These are phyloP conservation scores for Lophotriccus pileatus DNA, from an alignment of 2,797 vertebrate species.

Conservation along the genomic window DNA sequence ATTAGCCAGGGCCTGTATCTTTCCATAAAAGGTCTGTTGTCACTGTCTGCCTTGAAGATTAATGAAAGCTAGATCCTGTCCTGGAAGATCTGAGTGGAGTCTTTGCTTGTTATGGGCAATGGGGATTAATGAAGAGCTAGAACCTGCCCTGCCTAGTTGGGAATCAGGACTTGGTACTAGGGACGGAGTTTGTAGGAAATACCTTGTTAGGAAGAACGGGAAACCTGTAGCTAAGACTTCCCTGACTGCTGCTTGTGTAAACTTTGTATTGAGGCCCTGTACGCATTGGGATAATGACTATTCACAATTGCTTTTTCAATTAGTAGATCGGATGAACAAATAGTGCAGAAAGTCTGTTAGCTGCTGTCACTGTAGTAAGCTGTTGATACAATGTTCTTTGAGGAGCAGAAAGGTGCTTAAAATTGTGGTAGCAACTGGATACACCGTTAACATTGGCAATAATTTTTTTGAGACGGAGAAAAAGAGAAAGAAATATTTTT, in stretches of 20 bases:
- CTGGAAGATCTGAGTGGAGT: neutral
- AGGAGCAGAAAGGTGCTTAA: neutral
- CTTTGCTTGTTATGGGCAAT: neutral
- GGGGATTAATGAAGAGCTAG: constrained; percentile 21
- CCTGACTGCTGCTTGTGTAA: neutral
- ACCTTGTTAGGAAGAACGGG: constrained; percentile 1
- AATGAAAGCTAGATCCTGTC: constrained; percentile 13
- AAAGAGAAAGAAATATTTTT: neutral
- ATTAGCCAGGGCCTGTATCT: neutral
- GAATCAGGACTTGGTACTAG: neutral
- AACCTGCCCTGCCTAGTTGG: neutral
- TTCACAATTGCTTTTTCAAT: neutral
- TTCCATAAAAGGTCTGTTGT: constrained; percentile 47
- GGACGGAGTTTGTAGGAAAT: neutral
- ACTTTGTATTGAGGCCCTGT: neutral
- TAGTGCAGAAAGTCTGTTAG: neutral
- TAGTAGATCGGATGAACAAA: neutral
- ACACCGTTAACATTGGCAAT: neutral
- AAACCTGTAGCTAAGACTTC: neutral
- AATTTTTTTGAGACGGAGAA: neutral
- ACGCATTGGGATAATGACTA: fast-evolving
- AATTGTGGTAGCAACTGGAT: neutral
- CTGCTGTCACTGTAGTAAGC: neutral
- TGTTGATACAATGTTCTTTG: neutral
- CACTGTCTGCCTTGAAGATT: constrained; percentile 35